These are phyloP conservation scores for Erithacus rubecula DNA, from an alignment of 2,797 vertebrate species.

Conservation along the genomic window DNA sequence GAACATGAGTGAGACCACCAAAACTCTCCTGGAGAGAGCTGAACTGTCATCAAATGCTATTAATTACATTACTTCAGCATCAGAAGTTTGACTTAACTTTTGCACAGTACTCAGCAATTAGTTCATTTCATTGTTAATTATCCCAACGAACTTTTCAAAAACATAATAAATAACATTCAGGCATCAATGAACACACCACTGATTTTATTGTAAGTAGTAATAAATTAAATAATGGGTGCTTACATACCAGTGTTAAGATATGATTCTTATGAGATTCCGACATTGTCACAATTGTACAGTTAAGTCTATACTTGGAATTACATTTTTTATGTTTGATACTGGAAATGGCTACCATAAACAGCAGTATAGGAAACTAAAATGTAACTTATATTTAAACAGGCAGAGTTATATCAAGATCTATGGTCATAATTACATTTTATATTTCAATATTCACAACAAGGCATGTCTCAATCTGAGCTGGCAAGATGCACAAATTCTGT, in stretches of 20 bases:
- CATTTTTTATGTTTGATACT: slow-evolving; percentile 41
- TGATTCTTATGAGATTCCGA: slow-evolving; percentile 32
- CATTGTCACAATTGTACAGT: slow-evolving; percentile 53
- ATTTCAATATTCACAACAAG: slow-evolving; percentile 40
- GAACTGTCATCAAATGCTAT: background rate
- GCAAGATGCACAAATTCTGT: slow-evolving; percentile 63
- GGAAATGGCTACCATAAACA: slow-evolving; percentile 49
- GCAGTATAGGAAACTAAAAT: slow-evolving; percentile 48
- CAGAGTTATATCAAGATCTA: slow-evolving; percentile 43
- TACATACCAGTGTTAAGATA: slow-evolving; percentile 50
- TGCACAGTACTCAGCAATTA: background rate
- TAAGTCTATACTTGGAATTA: slow-evolving; percentile 38
- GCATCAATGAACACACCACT: slow-evolving; percentile 57
- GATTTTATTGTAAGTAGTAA: slow-evolving; percentile 63
- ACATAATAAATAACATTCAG: slow-evolving; percentile 64
- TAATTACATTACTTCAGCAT: background rate
- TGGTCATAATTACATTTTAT: slow-evolving; percentile 21
- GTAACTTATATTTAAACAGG: slow-evolving; percentile 42
- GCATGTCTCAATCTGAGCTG: background rate
- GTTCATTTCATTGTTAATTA: background rate
- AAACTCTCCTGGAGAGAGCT: background rate
- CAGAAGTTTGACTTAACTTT: background rate
- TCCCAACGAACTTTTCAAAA: slow-evolving; percentile 1
- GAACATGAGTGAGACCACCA: background rate
- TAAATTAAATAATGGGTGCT: slow-evolving; percentile 29